phyloP scores from a whole-genome alignment of 2,113 vertebrate species.

The Corvus moneduloides region DNA sequence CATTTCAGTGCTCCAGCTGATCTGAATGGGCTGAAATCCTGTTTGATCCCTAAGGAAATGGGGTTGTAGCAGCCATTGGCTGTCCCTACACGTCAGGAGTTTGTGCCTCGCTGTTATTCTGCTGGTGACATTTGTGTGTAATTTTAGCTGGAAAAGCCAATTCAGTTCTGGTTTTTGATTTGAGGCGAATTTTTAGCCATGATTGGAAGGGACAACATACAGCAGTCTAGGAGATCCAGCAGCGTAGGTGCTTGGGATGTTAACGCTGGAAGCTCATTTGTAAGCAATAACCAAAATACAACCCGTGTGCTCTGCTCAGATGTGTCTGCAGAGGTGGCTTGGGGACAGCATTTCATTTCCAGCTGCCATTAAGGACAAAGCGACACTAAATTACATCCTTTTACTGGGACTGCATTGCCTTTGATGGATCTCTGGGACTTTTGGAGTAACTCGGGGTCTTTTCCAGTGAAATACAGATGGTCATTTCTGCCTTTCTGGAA shows the following conservation, averaged over 20 bases:
- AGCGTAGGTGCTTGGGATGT: not conserved
- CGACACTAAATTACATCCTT: not conserved
- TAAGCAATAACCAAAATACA: not conserved
- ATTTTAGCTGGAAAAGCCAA: not conserved
- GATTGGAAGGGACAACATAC: not conserved
- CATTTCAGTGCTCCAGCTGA: not conserved
- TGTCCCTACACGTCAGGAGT: accelerated
- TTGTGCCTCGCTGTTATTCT: not conserved
- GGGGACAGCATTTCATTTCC: not conserved
- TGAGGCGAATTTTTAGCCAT: not conserved
- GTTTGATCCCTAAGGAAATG: not conserved
- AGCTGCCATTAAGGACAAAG: not conserved
- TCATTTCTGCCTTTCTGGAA: not conserved
- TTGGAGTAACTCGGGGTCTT: not conserved
- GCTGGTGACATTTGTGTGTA: not conserved
- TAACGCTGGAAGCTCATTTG: not conserved
- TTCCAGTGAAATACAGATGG: not conserved
- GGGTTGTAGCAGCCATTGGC: not conserved
- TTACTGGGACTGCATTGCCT: not conserved
- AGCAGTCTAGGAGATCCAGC: not conserved
- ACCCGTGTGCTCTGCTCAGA: accelerated
- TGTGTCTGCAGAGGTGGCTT: not conserved
- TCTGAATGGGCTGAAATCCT: not conserved
- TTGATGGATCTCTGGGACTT: not conserved
- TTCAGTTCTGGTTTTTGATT: not conserved